These are phyloP conservation scores for Argyrosomus regius DNA, from an alignment of 2,797 vertebrate genomes.

Conservation along the genomic window DNA sequence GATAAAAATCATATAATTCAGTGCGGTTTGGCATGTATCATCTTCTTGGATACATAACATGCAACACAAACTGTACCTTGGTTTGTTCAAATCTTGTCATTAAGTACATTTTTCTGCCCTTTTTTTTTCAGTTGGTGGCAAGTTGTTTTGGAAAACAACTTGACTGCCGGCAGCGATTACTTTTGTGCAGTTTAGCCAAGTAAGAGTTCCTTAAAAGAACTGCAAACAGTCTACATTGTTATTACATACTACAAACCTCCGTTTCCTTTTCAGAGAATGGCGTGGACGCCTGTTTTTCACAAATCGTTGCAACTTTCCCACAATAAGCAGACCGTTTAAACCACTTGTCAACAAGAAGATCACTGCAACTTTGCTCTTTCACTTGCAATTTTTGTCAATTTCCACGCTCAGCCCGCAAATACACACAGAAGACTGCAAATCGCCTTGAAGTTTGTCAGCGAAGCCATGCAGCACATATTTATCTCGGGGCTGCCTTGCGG, in stretches of 20 bases:
- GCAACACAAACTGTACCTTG: not conserved
- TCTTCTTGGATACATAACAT: not conserved
- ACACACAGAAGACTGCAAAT: not conserved
- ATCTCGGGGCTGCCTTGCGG: not conserved
- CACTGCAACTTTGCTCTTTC: conserved; percentile 37
- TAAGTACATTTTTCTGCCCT: not conserved
- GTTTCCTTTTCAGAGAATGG: not conserved
- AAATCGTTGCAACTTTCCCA: conserved; percentile 9
- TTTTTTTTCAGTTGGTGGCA: not conserved
- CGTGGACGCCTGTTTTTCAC: not conserved
- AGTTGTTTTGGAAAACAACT: not conserved
- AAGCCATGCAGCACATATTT: not conserved
- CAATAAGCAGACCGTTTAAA: not conserved
- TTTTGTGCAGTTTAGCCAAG: not conserved
- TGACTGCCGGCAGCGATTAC: not conserved
- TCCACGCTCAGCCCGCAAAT: not conserved
- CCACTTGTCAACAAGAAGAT: conserved; percentile 40
- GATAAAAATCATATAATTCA: not conserved
- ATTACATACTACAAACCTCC: not conserved
- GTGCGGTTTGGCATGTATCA: not conserved
- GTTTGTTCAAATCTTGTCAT: not conserved
- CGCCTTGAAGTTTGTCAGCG: conserved; percentile 14
- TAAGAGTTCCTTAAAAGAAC: not conserved
- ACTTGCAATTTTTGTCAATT: conserved; percentile 33
- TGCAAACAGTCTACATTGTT: not conserved